Evolutionary conservation across 2,888 invertebrate genomes (phyloP).

Genomic region (Chloroclysta siterata): DNA sequence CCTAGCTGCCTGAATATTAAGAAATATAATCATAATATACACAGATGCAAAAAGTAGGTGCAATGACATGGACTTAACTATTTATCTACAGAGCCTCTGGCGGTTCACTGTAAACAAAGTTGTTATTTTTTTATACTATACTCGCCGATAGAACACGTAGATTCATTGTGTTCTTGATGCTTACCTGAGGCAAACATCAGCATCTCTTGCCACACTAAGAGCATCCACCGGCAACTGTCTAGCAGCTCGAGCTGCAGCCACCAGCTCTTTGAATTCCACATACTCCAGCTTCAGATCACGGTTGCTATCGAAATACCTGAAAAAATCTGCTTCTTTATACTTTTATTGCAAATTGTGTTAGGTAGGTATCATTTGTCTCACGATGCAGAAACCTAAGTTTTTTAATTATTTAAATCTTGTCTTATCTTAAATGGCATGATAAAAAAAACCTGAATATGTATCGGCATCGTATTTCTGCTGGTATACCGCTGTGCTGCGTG

Average conservation of each 20-base stretch:
- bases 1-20: slow-evolving; percentile 62
- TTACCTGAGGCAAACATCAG: slow-evolving; percentile 66
- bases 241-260: slow-evolving; percentile 81
- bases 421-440: neutral
- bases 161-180: neutral
- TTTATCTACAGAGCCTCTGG: too few relatives aligned
- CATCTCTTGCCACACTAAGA: slow-evolving; percentile 82
- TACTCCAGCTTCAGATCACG: slow-evolving; percentile 80
- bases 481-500: slow-evolving; percentile 86
- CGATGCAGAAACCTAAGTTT: neutral
- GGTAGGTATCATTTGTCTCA: too few relatives aligned
- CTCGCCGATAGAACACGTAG: too few relatives aligned
- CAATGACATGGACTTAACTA: neutral
- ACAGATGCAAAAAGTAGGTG: too few relatives aligned
- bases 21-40: neutral
- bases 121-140: too few relatives aligned
- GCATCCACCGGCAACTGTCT: slow-evolving; percentile 83
- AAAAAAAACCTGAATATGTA: slow-evolving; percentile 86
- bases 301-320: slow-evolving; percentile 85
- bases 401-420: neutral
- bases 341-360: neutral
- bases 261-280: slow-evolving; percentile 85
- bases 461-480: slow-evolving; percentile 88
- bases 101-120: too few relatives aligned
- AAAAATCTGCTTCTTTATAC: neutral